Evolutionary conservation across 1,140 invertebrate genomes (phyloP).

Genomic region (Drosophila truncata): DNA sequence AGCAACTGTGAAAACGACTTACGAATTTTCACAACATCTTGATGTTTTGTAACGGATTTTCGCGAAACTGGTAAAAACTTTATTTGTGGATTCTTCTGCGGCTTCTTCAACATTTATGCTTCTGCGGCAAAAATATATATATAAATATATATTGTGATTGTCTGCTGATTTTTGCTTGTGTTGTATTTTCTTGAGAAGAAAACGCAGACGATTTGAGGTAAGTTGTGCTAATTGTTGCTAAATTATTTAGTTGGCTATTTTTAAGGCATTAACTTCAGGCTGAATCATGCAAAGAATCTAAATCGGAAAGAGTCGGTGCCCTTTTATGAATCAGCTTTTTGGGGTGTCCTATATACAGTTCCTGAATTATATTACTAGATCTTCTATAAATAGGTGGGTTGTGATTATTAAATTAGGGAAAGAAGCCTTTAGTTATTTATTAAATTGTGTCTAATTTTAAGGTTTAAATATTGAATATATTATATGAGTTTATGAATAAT

Average conservation of each 20-base stretch:
- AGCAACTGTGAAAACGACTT: conserved; percentile 60
- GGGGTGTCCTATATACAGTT: not conserved
- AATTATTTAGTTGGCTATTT: conserved; percentile 30
- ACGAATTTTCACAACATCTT: conserved; percentile 73
- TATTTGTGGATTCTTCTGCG: conserved; percentile 47
- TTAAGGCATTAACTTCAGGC: not conserved
- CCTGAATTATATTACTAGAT: not conserved
- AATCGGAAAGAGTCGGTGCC: not conserved
- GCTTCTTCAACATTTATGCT: conserved; percentile 24
- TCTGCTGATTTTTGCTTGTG: conserved; percentile 20
- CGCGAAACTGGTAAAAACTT: conserved; percentile 52
- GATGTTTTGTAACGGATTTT: conserved; percentile 69
- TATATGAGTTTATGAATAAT: not conserved
- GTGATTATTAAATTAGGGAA: no score
- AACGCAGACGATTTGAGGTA: conserved; percentile 23
- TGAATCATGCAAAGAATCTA: conserved; percentile 23
- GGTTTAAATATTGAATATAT: not conserved
- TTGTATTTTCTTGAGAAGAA: not conserved
- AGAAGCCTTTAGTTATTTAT: not conserved
- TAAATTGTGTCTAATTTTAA: not conserved
- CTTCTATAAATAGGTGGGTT: not conserved
- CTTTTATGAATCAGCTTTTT: conserved; percentile 23
- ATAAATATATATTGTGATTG: conserved; percentile 9
- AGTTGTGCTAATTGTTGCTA: conserved; percentile 48
- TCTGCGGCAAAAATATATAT: conserved; percentile 4